Conservation (phyloP, 1,140 invertebrate species). For the Drosophila nigrodunni region DNA sequence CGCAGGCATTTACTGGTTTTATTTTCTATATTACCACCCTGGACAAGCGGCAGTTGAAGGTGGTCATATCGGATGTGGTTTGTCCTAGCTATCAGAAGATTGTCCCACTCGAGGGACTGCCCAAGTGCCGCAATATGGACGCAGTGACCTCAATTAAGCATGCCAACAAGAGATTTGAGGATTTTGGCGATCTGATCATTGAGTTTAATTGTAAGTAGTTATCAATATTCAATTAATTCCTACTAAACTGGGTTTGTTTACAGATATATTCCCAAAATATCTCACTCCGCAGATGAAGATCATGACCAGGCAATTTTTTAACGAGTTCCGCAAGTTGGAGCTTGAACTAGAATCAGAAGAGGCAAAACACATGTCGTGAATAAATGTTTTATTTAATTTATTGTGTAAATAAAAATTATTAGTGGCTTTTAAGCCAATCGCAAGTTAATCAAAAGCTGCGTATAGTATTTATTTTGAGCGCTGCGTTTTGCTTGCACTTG, state of each 20-base stretch:
- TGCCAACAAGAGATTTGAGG: conserved; percentile 54
- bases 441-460: no score
- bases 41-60: conserved; percentile 88
- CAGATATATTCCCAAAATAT: conserved; percentile 72
- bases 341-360: conserved; percentile 52
- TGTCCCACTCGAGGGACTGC: conserved; percentile 88
- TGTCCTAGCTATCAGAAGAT: conserved; percentile 87
- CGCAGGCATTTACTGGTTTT: conserved; percentile 89
- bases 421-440: conserved; percentile 3
- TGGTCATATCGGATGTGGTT: conserved; percentile 90
- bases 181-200: conserved; percentile 73
- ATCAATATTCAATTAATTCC: not conserved
- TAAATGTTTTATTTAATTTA: conserved; percentile 8
- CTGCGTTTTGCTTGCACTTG: not conserved
- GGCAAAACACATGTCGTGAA: conserved; percentile 10
- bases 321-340: conserved; percentile 51
- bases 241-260: not conserved
- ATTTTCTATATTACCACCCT: conserved; percentile 88
- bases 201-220: conserved; percentile 71
- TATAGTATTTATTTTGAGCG: not conserved
- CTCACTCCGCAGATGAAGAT: conserved; percentile 64
- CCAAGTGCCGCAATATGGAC: conserved; percentile 83
- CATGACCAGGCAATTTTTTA: conserved; percentile 60
- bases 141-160: conserved; percentile 49
- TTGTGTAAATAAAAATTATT: conserved; percentile 39